Evolutionary conservation across 2,113 vertebrate species (phyloP).

Genomic region (Trichomycterus rosablanca): DNA sequence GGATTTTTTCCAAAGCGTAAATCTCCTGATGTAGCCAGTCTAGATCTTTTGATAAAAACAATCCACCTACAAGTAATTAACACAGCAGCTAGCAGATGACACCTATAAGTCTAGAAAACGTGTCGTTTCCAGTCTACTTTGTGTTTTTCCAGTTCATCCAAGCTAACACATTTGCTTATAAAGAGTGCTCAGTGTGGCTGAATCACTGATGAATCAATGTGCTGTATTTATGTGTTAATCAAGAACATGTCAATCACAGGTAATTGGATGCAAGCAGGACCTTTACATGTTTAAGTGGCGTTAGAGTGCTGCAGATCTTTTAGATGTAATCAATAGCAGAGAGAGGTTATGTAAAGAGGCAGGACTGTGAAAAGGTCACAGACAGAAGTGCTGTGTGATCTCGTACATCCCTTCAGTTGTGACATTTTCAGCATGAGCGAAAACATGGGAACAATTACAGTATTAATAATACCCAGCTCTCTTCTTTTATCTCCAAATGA

Average conservation of each 20-base stretch:
- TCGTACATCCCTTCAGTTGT: constrained; percentile 21
- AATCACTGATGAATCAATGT: constrained; percentile 12
- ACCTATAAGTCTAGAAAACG: not conserved
- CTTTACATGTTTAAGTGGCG: constrained; percentile 7
- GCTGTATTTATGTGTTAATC: constrained; percentile 14
- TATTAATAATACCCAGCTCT: constrained; percentile 10
- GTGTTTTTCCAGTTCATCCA: not conserved
- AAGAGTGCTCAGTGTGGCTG: not conserved
- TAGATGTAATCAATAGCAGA: constrained; percentile 1
- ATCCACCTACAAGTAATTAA: no score
- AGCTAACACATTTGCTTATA: not conserved
- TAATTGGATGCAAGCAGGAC: constrained; percentile 7
- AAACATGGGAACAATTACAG: constrained; percentile 4
- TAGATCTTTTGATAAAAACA: no score
- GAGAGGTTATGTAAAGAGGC: constrained; percentile 8
- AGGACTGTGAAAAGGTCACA: not conserved
- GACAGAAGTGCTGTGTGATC: not conserved
- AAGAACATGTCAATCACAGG: constrained; percentile 3
- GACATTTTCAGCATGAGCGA: constrained; percentile 17
- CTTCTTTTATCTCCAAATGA: no score
- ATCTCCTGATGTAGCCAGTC: no score
- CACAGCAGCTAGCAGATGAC: no score
- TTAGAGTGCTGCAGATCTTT: not conserved
- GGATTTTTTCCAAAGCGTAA: no score
- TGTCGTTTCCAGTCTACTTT: not conserved